Conservation (phyloP, 2,888 invertebrate species). For the Cosmia trapezina region DNA sequence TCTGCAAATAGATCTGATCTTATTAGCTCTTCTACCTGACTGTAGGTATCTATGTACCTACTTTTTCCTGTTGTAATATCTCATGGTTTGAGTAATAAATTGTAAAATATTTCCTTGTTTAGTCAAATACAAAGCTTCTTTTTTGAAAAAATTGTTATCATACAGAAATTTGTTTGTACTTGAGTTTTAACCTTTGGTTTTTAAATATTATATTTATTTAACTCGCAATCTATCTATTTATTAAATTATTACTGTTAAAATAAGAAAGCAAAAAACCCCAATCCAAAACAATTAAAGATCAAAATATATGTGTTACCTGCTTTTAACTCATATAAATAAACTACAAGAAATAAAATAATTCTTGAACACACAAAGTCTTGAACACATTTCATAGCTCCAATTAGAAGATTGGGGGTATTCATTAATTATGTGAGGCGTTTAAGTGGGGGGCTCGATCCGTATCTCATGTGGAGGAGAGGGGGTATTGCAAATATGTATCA, state of each 20-base stretch:
- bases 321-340: background rate
- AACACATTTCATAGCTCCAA: background rate
- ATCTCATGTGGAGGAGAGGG: too few relatives aligned
- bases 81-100: slow-evolving; percentile 10
- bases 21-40: slow-evolving; percentile 14
- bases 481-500: too few relatives aligned
- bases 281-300: too few relatives aligned
- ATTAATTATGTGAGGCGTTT: too few relatives aligned
- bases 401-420: background rate
- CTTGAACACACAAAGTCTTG: background rate
- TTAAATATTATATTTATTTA: background rate
- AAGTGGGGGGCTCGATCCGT: too few relatives aligned
- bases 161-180: background rate
- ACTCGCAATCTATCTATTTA: background rate
- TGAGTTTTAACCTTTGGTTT: background rate
- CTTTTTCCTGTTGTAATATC: slow-evolving; percentile 48
- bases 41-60: slow-evolving; percentile 4
- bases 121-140: background rate
- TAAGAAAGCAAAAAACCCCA: background rate
- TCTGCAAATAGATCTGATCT: slow-evolving; percentile 45
- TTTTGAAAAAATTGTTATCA: background rate
- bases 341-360: background rate
- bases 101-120: slow-evolving; percentile 30
- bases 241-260: background rate
- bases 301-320: background rate